Conservation (phyloP, 2,797 vertebrate species). For the Prunella strophiata region DNA sequence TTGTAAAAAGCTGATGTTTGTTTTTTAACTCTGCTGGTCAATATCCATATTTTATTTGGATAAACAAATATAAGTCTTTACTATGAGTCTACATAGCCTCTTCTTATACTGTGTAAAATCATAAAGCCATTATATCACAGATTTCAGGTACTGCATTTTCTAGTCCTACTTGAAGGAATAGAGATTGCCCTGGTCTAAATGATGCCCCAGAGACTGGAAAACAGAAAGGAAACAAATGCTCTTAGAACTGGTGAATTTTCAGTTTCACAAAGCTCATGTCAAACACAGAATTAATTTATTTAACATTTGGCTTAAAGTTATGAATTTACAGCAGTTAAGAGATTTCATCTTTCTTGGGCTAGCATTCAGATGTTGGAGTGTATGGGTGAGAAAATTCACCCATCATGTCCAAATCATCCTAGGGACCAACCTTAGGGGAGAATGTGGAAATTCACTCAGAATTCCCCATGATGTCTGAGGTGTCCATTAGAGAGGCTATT, state of each 20-base stretch:
- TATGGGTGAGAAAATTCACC: not conserved
- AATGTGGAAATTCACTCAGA: not conserved
- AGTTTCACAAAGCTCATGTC: not conserved
- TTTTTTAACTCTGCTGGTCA: not conserved
- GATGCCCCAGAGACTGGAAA: not conserved
- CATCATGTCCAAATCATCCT: not conserved
- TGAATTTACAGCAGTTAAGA: not conserved
- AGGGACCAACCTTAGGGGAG: not conserved
- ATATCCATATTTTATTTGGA: not conserved
- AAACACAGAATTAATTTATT: not conserved
- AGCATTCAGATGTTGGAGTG: not conserved
- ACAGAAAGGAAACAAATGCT: not conserved
- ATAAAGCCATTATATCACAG: not conserved
- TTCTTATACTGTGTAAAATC: not conserved
- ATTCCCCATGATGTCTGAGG: not conserved
- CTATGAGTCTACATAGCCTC: not conserved
- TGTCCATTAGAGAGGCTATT: not conserved
- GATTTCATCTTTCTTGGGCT: not conserved
- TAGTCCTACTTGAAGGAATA: not conserved
- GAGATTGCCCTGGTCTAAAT: not conserved
- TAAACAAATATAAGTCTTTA: not conserved
- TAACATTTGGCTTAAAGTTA: not conserved
- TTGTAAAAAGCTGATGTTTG: not conserved
- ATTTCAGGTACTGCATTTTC: not conserved
- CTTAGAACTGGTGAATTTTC: not conserved